Base-by-base conservation (phyloP, 2,797 vertebrate species). In the Eospalax fontanierii region DNA sequence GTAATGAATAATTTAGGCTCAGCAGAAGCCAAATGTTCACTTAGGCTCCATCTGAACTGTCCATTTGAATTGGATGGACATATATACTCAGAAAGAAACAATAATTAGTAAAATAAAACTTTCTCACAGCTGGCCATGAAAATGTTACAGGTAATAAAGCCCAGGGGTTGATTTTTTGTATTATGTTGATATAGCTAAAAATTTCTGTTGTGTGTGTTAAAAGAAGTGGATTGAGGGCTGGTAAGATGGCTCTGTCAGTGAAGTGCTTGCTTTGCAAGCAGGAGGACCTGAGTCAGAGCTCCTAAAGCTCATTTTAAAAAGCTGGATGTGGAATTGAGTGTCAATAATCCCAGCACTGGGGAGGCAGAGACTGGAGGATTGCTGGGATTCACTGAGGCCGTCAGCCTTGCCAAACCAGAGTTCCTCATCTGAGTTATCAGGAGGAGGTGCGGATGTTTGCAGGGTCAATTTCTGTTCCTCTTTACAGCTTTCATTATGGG, bases 1-100 rank as follows among this genome's bases (percentile, higher is more conserved):
- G 10, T 54, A 61, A 73, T 80, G 35, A 89, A 94, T 76, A 94
- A 83, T 87, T 85, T 80, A 89, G 24, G 38, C 6, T 63, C 89
- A 59, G 7, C 50, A 35, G 80, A 91, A 96, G 63, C 40, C 40
- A 80, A 84, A 4, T 65, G 82, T 70, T 63, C 59, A 79, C 71
- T 89, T 40, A 54, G 73, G 24, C 19, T 22, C 19, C 38, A 63
- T 70, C 50, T 54, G 18, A 63, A 63, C 33, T n/a, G n/a, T n/a
- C n/a, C 28, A 22, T 33, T 22, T 61, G 24, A 54, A 61, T 15
- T 76, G 71, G 4, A 76, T 66, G 46, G 73, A 70, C 21, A 81
- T 8, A 9, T 81, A 0, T 63, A 68, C 74, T 76, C 54, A 82
- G 57, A 95, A 78, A 71, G 40, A 79, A 90, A 80, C 4, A 85